These are phyloP conservation scores for Silurus lanzhouensis DNA, from an alignment of 2,797 vertebrate genomes.

Conservation along the genomic window DNA sequence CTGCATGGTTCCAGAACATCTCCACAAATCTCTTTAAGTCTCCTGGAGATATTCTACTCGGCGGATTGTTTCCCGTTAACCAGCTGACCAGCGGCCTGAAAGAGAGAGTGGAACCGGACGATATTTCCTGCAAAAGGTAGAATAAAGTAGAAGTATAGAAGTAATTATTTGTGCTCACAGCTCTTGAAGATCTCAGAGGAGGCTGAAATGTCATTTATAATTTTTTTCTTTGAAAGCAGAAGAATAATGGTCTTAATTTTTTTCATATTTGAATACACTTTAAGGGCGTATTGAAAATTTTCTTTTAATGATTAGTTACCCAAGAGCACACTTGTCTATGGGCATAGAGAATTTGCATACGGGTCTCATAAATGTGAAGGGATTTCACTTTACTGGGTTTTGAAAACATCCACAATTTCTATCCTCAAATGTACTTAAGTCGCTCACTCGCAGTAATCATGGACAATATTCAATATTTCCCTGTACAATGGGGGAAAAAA, in stretches of 20 bases:
- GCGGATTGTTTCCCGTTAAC: slow-evolving; percentile 79
- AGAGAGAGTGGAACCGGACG: slow-evolving; percentile 59
- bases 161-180: not conserved
- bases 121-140: slow-evolving; percentile 71
- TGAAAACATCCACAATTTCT: not conserved
- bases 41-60: slow-evolving; percentile 72
- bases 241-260: not conserved
- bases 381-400: not conserved
- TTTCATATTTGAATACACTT: not conserved
- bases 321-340: not conserved
- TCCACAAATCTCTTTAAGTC: slow-evolving; percentile 70
- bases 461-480: not conserved
- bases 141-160: not conserved
- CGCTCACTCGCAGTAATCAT: not conserved
- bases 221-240: not conserved
- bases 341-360: not conserved
- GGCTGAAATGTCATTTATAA: not conserved
- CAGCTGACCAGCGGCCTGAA: slow-evolving; percentile 64
- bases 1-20: slow-evolving; percentile 72
- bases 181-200: not conserved
- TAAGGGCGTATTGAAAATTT: not conserved
- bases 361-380: not conserved
- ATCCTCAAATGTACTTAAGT: not conserved
- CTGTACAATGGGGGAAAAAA: not conserved
- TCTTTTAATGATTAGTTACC: not conserved